Evolutionary conservation across 64 coral and sea anemone species (phyloP), one percentile per base, ranked within the genome.

Genomic region (Actinia equina): DNA sequence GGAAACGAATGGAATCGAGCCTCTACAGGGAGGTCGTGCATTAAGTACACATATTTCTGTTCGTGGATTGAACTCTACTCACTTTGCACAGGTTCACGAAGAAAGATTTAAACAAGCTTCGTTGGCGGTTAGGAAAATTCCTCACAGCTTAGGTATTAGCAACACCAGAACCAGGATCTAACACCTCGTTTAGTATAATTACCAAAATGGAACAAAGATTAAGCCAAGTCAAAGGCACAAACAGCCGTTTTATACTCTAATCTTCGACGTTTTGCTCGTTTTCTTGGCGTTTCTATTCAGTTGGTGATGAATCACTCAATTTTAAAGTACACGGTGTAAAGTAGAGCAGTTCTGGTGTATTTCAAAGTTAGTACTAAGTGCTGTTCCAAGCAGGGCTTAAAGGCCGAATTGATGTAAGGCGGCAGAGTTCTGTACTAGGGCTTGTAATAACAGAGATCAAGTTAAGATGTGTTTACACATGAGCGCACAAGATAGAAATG

Each of bases 361-460:
- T 42, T 42, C 69, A 74, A 42, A 30, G 26, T 23, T 8, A 65
- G 19, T 65, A 5, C 62, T n/a, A 23, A 65, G 19, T 65, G 19
- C 62, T n/a, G 17, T 65, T n/a, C n/a, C 62, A 65, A 65, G 62
- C 19, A 20, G 5, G 9, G 62, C n/a, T 65, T 23, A n/a, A 49
- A 65, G n/a, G 20, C 62, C 62, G 10, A 23, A 65, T 20, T n/a
- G 19, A 64, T 74, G 25, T 74, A 41, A 6, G 69, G 69, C 69
- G 69, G 69, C 69, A 74, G 26, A 74, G 62, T 22, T 65, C 62
- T 65, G 62, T n/a, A 65, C 6, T 65, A 23, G 69, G 69, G 9
- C 69, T 74, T 74, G 69, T 74, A 41, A 42, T 27, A 74, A 74
- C 69, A 74, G 5, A 74, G 69, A 74, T 74, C 69, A 74, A 74